Evolutionary conservation across 2,113 vertebrate species (phyloP).

Genomic region (Pseudolaguvia tuberculata): DNA sequence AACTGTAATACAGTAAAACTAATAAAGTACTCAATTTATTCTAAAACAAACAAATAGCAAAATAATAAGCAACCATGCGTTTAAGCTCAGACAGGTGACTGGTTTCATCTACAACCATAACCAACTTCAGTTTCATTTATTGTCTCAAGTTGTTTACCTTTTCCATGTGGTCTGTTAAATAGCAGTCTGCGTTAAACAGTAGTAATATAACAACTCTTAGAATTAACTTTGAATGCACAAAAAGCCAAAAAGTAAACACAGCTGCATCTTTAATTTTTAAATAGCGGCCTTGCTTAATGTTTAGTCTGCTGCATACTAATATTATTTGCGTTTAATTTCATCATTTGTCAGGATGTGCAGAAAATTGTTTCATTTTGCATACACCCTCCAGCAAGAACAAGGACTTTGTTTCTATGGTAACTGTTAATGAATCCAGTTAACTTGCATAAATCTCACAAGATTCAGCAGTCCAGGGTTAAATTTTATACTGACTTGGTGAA

Average conservation of each 20-base stretch:
- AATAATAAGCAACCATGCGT: no score
- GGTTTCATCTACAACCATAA: no score
- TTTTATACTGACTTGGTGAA: conserved; percentile 5
- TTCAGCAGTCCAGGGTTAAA: conserved; percentile 14
- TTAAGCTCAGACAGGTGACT: no score
- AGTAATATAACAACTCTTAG: neutral
- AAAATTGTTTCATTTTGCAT: conserved; percentile 13
- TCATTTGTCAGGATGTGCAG: neutral
- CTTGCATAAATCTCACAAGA: conserved; percentile 24
- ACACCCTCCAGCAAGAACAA: conserved; percentile 12
- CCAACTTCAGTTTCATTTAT: neutral
- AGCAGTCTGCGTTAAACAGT: neutral
- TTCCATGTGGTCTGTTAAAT: neutral
- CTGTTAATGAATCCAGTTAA: conserved; percentile 26
- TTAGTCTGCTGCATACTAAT: neutral
- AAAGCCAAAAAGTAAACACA: neutral
- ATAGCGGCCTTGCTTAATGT: neutral
- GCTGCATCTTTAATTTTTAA: conserved; percentile 1
- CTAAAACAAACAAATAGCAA: no score
- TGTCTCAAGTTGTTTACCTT: neutral
- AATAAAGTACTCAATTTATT: no score
- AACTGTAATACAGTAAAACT: no score
- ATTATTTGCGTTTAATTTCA: neutral
- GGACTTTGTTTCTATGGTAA: conserved; percentile 26
- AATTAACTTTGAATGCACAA: neutral